Percentiles rank a stretch among this genome's conserved stretches.
Evolutionary conservation across 2,113 vertebrate species (phyloP).

Genomic region (Morone saxatilis): DNA sequence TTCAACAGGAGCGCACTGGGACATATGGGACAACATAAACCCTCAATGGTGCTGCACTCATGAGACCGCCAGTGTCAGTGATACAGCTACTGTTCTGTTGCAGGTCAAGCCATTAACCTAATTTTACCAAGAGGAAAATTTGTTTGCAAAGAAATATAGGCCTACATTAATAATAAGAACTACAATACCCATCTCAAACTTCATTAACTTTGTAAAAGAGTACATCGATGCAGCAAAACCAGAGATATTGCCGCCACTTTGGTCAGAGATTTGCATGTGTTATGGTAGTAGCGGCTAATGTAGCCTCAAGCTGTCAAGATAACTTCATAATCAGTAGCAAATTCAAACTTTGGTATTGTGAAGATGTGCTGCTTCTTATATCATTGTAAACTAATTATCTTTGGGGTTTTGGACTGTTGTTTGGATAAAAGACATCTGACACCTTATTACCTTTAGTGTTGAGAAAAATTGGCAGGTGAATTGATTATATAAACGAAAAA

Average conservation of each 20-base stretch:
- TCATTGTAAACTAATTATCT: not conserved
- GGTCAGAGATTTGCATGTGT: not conserved
- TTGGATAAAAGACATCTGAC: not conserved
- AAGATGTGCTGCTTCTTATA: not conserved
- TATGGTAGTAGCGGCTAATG: not conserved
- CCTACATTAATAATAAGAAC: not conserved
- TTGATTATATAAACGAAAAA: too few species aligned
- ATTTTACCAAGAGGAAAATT: conserved; percentile 4
- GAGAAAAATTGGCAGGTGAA: not conserved
- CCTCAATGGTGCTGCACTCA: conserved; percentile 46
- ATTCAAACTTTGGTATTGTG: too few species aligned
- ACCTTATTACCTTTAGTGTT: not conserved
- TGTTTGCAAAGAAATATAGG: not conserved
- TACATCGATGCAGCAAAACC: not conserved
- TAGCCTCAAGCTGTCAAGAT: not conserved
- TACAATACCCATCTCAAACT: not conserved
- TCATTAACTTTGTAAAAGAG: not conserved
- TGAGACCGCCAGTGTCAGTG: conserved; percentile 20
- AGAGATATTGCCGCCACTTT: not conserved
- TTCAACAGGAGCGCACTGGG: conserved; percentile 67
- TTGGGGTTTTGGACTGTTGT: not conserved
- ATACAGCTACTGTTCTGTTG: not conserved
- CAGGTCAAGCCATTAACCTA: not conserved
- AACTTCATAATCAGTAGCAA: too few species aligned
- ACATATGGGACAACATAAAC: conserved; percentile 36